These are phyloP conservation scores for Scaptomyza polygonia DNA, from an alignment of 2,888 invertebrate species.

Conservation along the genomic window DNA sequence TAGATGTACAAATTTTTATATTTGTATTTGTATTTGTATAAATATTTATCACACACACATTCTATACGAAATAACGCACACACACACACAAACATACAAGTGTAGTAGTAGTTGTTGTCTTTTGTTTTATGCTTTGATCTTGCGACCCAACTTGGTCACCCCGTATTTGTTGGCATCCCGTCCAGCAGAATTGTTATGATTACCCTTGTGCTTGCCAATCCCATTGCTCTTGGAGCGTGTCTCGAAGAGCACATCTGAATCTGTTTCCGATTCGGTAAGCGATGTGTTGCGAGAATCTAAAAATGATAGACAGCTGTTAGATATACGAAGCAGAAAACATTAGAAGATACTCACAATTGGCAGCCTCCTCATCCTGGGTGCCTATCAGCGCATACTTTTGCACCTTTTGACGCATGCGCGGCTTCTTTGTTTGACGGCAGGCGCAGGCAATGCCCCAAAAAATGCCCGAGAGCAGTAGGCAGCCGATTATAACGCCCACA, in stretches of 20 bases:
- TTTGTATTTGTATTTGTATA: conserved; percentile 26
- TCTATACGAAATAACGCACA: conserved; percentile 33
- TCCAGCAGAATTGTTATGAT: conserved; percentile 43
- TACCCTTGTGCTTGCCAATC: conserved; percentile 68
- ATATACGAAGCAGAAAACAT: no score
- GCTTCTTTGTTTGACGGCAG: conserved; percentile 86
- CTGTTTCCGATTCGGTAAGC: conserved; percentile 91
- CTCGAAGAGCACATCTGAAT: conserved; percentile 94
- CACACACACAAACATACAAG: conserved; percentile 17
- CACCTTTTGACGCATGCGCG: conserved; percentile 86
- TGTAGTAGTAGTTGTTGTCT: conserved; percentile 15
- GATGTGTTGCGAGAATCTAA: conserved; percentile 85
- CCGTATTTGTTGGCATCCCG: conserved; percentile 76
- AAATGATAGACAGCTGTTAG: no score
- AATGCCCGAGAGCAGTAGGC: conserved; percentile 87
- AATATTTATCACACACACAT: conserved; percentile 37
- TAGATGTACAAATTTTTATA: conserved; percentile 41
- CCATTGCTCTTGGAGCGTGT: conserved; percentile 85
- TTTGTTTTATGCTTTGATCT: conserved; percentile 82
- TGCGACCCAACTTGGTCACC: conserved; percentile 82
- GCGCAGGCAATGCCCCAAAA: conserved; percentile 88
- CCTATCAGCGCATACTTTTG: conserved; percentile 90
- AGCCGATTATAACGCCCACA: conserved; percentile 88
- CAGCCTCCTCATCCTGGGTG: conserved; percentile 88
- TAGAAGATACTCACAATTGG: conserved; percentile 73